These are phyloP conservation scores for Luperina nickerlii DNA, from an alignment of 2,888 invertebrate species.

Conservation along the genomic window DNA sequence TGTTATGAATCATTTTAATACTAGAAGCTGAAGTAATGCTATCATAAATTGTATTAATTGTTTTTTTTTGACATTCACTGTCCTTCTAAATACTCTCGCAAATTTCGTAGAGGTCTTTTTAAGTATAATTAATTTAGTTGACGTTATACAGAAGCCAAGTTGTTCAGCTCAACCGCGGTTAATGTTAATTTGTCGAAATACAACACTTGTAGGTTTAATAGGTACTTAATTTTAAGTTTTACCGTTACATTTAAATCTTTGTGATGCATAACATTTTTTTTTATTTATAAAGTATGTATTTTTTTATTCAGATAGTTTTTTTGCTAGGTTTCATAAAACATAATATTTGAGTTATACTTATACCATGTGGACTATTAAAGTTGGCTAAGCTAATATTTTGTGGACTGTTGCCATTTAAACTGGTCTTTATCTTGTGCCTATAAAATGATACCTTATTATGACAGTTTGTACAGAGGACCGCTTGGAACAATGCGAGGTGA, in stretches of 20 bases:
- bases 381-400: conserved; percentile 61
- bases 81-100: conserved; percentile 44
- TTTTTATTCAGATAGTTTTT: conserved; percentile 57
- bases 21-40: conserved; percentile 43
- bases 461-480: conserved; percentile 86
- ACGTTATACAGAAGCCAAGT: conserved; percentile 38
- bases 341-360: conserved; percentile 52
- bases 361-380: conserved; percentile 52
- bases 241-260: conserved; percentile 61
- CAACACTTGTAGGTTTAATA: conserved; percentile 58
- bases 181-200: conserved; percentile 40
- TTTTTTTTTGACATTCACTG: conserved; percentile 35
- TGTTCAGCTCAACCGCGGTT: conserved; percentile 29
- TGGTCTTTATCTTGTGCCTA: conserved; percentile 81
- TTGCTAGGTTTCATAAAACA: conserved; percentile 63
- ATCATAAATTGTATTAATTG: conserved; percentile 47
- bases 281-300: conserved; percentile 62
- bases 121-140: conserved; percentile 61
- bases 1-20: conserved; percentile 52
- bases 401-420: conserved; percentile 76
- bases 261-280: conserved; percentile 60
- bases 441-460: conserved; percentile 82
- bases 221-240: conserved; percentile 69
- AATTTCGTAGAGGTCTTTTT: conserved; percentile 51
- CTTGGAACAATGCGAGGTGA: conserved; percentile 86